Conservation (phyloP, 2,888 invertebrate species). For the Thymelicus lineola region DNA sequence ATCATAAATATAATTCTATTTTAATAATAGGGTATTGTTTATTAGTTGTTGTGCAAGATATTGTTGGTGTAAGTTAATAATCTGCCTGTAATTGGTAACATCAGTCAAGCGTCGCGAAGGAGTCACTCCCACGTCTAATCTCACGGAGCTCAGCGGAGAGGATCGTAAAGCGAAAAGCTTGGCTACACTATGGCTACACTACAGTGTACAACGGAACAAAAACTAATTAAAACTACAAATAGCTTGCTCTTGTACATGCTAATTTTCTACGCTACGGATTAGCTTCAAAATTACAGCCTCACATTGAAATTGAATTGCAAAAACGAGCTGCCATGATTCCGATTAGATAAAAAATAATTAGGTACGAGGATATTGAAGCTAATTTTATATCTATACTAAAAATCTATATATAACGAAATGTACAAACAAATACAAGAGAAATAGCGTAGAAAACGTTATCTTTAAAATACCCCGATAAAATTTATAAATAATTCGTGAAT, state of each 20-base stretch:
- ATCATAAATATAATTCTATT: constrained; percentile 5
- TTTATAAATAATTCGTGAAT: too few relatives aligned
- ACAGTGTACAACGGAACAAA: constrained; percentile 34
- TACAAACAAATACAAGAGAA: too few relatives aligned
- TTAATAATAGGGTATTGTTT: constrained; percentile 13
- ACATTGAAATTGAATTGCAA: constrained; percentile 1
- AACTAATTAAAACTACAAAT: constrained; percentile 25
- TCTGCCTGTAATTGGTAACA: constrained; percentile 76
- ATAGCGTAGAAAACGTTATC: too few relatives aligned
- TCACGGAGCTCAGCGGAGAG: constrained; percentile 40
- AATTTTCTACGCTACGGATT: constrained; percentile 15
- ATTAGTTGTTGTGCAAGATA: constrained; percentile 38
- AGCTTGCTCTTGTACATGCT: constrained; percentile 10
- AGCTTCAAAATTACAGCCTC: not conserved
- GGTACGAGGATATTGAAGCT: not conserved
- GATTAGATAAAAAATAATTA: not conserved
- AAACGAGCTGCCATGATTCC: constrained; percentile 8
- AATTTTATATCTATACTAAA: too few relatives aligned
- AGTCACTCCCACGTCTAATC: constrained; percentile 69
- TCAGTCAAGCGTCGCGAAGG: constrained; percentile 75
- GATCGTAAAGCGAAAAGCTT: constrained; percentile 27
- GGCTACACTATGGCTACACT: too few relatives aligned
- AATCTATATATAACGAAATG: too few relatives aligned
- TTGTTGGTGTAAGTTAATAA: constrained; percentile 56
- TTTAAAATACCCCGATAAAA: too few relatives aligned